Evolutionary conservation across 2,888 invertebrate genomes (phyloP).

Genomic region (Ophonus ardosiacus): DNA sequence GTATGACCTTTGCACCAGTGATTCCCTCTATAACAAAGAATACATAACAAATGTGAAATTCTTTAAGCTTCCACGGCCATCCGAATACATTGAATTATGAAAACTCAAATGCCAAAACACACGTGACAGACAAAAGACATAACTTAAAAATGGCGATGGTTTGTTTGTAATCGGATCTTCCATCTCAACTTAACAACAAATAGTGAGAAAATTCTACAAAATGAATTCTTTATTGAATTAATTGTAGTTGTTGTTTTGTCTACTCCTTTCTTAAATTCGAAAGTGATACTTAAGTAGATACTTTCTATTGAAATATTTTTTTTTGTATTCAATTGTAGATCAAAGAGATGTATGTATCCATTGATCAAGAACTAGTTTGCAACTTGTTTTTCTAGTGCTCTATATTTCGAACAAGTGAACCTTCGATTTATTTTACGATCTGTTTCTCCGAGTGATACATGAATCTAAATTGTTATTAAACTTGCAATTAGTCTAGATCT

Average conservation of each 20-base stretch:
- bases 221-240: not conserved
- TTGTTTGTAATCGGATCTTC: no score
- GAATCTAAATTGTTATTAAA: not conserved
- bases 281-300: not conserved
- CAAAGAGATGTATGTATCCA: not conserved
- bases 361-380: conserved; percentile 5
- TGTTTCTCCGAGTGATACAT: not conserved
- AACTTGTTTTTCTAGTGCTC: conserved; percentile 3
- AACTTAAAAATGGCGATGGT: no score
- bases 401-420: not conserved
- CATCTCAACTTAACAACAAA: no score
- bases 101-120: no score
- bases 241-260: not conserved
- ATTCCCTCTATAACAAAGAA: no score
- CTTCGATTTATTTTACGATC: not conserved
- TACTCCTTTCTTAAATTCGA: not conserved
- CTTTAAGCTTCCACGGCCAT: no score
- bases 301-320: not conserved
- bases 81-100: no score
- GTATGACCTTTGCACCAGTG: no score
- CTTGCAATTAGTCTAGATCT: not conserved
- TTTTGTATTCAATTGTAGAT: not conserved
- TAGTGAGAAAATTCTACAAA: no score
- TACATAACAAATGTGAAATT: no score
- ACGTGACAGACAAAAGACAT: no score